A percentile compares a stretch with the other conserved stretches of the same genome.
Evolutionary conservation across 2,797 vertebrate species (phyloP).

Genomic region (Acipenser oxyrinchus): DNA sequence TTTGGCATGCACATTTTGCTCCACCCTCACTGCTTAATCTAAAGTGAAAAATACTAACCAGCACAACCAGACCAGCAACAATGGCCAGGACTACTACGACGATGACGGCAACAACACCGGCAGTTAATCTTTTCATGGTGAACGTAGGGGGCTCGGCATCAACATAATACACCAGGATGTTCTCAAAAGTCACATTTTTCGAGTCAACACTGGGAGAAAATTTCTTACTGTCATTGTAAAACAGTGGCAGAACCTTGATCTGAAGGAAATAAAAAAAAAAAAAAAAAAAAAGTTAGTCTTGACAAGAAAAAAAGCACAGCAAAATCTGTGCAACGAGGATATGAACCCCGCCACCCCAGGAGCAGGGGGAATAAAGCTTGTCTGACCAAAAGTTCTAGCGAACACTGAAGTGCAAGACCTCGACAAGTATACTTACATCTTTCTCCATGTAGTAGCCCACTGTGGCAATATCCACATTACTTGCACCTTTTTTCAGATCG

Average conservation of each 20-base stretch:
- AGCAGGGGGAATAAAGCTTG: background rate
- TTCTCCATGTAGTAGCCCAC: constrained; percentile 92
- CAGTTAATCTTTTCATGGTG: constrained; percentile 71
- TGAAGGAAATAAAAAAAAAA: constrained; percentile 27
- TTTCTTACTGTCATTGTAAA: background rate
- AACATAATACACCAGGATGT: constrained; percentile 72
- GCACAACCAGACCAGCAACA: constrained; percentile 63
- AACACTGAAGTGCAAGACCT: background rate
- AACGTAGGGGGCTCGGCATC: constrained; percentile 77
- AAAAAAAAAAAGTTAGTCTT: background rate
- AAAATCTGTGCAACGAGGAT: background rate
- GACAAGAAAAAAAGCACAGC: background rate
- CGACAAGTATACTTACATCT: constrained; percentile 66
- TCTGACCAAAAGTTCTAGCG: background rate
- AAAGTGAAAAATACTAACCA: constrained; percentile 58
- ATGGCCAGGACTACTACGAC: constrained; percentile 75
- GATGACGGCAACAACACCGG: constrained; percentile 83
- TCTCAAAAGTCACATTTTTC: constrained; percentile 47
- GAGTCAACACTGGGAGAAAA: constrained; percentile 32
- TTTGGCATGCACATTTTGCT: too few species aligned
- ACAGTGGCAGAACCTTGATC: constrained; percentile 74
- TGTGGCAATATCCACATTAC: constrained; percentile 53
- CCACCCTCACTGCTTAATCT: too few species aligned
- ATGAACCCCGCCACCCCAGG: background rate
- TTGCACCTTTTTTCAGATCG: constrained; percentile 39